A percentile compares a stretch with the other conserved stretches of the same genome.
Evolutionary conservation across 1,140 invertebrate genomes (phyloP).

Genomic region (Wasmannia auropunctata): DNA sequence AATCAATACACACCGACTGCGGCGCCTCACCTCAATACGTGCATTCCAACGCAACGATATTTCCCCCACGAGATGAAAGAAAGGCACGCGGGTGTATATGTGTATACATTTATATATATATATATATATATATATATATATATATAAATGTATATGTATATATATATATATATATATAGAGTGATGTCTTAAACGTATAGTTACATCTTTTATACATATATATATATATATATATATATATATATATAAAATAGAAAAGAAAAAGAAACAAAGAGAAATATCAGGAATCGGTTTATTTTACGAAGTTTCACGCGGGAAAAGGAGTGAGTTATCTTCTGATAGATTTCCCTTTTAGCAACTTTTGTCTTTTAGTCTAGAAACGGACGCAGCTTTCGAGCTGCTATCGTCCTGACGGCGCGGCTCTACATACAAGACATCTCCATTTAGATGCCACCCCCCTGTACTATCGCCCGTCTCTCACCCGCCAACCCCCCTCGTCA

Average conservation of each 20-base stretch:
- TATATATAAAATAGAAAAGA: not conserved
- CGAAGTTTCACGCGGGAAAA: slow-evolving; percentile 4
- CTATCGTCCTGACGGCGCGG: slow-evolving; percentile 78
- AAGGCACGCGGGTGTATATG: not conserved
- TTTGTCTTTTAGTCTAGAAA: slow-evolving; percentile 79
- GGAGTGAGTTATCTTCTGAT: slow-evolving; percentile 71
- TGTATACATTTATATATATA: not conserved
- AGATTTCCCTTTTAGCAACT: slow-evolving; percentile 82
- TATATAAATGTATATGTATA: not conserved
- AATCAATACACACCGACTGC: slow-evolving; percentile 28
- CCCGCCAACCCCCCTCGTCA: slow-evolving; percentile 60
- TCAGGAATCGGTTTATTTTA: slow-evolving; percentile 43
- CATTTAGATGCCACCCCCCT: slow-evolving; percentile 80
- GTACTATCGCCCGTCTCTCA: slow-evolving; percentile 54
- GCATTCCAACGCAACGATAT: slow-evolving; percentile 36
- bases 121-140: no score
- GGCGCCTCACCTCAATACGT: slow-evolving; percentile 10
- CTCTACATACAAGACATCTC: slow-evolving; percentile 84
- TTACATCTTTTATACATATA: not conserved
- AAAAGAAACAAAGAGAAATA: not conserved
- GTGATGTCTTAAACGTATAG: not conserved
- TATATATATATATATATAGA: no score
- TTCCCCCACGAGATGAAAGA: slow-evolving; percentile 15
- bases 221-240: slow-evolving; percentile 1
- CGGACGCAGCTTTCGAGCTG: slow-evolving; percentile 75